A percentile compares a stretch with the other conserved stretches of the same genome.
Evolutionary conservation across 1,140 invertebrate species (phyloP).

Genomic region (Zaprionus africanus): DNA sequence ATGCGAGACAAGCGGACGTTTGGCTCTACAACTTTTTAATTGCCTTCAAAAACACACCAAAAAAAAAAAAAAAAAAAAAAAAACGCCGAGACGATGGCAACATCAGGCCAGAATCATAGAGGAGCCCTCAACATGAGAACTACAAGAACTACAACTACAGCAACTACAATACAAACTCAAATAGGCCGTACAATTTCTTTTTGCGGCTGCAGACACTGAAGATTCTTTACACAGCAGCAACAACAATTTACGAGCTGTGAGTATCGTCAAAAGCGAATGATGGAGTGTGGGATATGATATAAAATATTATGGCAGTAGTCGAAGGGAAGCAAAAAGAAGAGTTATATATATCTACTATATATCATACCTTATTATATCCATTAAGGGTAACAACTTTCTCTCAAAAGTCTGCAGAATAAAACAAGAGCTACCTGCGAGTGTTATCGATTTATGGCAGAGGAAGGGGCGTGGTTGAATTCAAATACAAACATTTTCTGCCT

Average conservation of each 20-base stretch:
- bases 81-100: conserved; percentile 16
- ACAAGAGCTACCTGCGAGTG: too few species aligned
- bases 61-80: conserved; percentile 8
- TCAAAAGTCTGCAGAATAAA: too few species aligned
- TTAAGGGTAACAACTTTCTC: too few species aligned
- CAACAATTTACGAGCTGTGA: conserved; percentile 43
- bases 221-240: conserved; percentile 38
- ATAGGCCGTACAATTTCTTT: conserved; percentile 77
- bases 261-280: neutral
- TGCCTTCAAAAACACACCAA: conserved; percentile 66
- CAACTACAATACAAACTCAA: conserved; percentile 38
- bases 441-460: neutral
- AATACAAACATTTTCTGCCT: too few species aligned
- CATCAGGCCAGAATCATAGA: conserved; percentile 60
- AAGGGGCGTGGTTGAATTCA: neutral
- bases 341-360: too few species aligned
- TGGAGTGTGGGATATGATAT: neutral
- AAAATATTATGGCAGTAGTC: neutral
- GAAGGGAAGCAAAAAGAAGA: neutral
- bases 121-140: conserved; percentile 32
- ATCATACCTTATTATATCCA: too few species aligned
- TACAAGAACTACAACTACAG: conserved; percentile 22
- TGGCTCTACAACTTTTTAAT: conserved; percentile 76
- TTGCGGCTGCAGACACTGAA: conserved; percentile 58
- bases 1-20: conserved; percentile 45